Evolutionary conservation across 2,888 invertebrate genomes (phyloP), one percentile per base, ranked within the genome.

Genomic region (Xanthorhoe designata): DNA sequence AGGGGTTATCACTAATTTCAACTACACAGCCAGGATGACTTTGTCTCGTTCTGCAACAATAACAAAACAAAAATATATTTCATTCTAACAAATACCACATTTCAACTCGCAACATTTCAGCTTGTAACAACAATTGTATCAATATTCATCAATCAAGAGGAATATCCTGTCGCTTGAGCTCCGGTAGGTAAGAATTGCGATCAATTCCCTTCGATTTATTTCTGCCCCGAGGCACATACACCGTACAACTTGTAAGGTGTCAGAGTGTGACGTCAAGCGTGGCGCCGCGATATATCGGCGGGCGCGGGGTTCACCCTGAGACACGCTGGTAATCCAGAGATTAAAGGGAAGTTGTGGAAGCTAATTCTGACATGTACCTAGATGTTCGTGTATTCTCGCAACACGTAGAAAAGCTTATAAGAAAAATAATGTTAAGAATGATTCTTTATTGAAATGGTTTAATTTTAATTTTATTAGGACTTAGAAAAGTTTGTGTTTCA

Each of bases 21-120:
- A 99, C 97, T 78, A 99, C 98, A 73, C 98, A 94, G 70, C 99
- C 99, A 64, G 99, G 99, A 94, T 99, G 99, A 79, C 97, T 98
- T 93, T 97, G 98, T 86, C 98, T 95, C 84, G 97, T 97, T 80
- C 99, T 99, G 94, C 68, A 96, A 96, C 84, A 85, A 87, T 75
- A 45, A 54, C 13, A 66, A 17, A 18, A 60, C 9, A 56, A 65
- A 51, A 9, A 29, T 52, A 9, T 18, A n/a, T 13, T n/a, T 29
- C 18, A 58, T 35, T 32, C 8, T 17, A 17, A 15, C 15, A 45
- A 15, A 47, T 4, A 47, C 1, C 13, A 17, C 17, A 17, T 17
- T 47, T 15, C 5, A 47, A 47, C 13, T 10, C 38, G 38, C 3
- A 42, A 15, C 15, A 17, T 32, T 4, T 29, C 4, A 10, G 13